Evolutionary conservation across 2,113 vertebrate genomes (phyloP), one percentile per base, ranked within the genome.

Genomic region (Brienomyrus longianalis): DNA sequence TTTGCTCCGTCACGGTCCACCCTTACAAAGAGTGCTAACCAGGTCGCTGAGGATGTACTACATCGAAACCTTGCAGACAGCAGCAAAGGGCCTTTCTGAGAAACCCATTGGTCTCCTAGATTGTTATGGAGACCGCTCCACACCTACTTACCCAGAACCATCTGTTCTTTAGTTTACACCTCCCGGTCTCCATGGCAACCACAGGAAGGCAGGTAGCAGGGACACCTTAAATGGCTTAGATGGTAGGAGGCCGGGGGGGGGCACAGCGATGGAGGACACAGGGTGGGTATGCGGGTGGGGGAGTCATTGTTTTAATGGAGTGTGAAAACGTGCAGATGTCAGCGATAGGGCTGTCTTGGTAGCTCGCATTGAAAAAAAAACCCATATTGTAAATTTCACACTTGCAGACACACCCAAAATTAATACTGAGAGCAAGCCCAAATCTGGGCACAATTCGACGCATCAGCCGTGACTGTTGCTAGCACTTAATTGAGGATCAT

Each of bases 111-210:
- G 85, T 90, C 89, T 87, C 10, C 0, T 51, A 56, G 89, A 39
- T 50, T 62, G 80, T 87, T n/a, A 83, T 77, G 91, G 92, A 92
- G 91, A 91, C 90, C 70, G 91, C 83, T 91, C 88, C 93, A 94
- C 93, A 95, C 93, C 94, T 94, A 92, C 95, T 93, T 91, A 92
- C 92, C 92, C 93, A 89, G 91, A 92, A 93, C 95, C 95, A 95
- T 95, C 95, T 96, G 95, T 92, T 95, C 93, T 91, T 95, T 92
- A 93, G 93, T 93, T 92, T 92, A 93, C 91, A 93, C 93, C 92
- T 93, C 93, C 89, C 92, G 89, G 93, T 92, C 91, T 94, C 95
- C 94, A 95, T 92, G 92, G 94, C 92, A 95, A 95, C 94, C 21
- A 27, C 90, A 92, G 62, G 91, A 93, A 93, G 91, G 92, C 94